Evolutionary conservation across 2,888 invertebrate species (phyloP), one percentile per base, ranked within the genome.

Genomic region (Orchesella flavescens): DNA sequence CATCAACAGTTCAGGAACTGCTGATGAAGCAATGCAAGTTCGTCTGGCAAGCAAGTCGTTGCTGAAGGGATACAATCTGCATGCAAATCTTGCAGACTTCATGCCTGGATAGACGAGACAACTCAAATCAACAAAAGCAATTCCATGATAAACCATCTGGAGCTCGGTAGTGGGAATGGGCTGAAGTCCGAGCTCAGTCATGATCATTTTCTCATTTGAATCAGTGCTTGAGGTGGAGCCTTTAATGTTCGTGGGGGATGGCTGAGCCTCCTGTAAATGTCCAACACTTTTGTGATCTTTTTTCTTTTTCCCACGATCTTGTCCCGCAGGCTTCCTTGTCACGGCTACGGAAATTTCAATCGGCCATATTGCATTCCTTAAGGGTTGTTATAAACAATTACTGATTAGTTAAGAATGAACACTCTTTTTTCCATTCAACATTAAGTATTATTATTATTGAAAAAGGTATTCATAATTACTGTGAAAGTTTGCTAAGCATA

Each of bases 51-150:
- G 69, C 15, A 81, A 10, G 5, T 75, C 61, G n/a, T 17, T 68
- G 17, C 74, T 69, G 55, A 74, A 84, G 13, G 84, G 84, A 53
- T 46, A 12, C 7, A 84, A 17, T 34, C 72, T 68, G 23, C 71
- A 84, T 5, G 84, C 80, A 66, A 84, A 80, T 21, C 84, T 53
- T 34, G 80, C 76, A 7, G 75, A 55, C n/a, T 75, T 71, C 19
- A 49, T 71, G 49, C 84, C 84, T 0, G 84, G 84, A n/a, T 71
- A 43, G 1, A 84, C 80, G 9, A 84, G 49, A 55, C 75, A 80
- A 2, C 75, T 80, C 19, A 84, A 21, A 66, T 84, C 84, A 15
- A 84, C 75, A 34, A 84, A 76, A 21, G 84, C 84, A 7, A 84
- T 24, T 3, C 84, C 84, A 43, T 84, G 84, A 43, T 57, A 84